phyloP scores from a whole-genome alignment of 1,140 invertebrate genomes.

The Nebria ingens region DNA sequence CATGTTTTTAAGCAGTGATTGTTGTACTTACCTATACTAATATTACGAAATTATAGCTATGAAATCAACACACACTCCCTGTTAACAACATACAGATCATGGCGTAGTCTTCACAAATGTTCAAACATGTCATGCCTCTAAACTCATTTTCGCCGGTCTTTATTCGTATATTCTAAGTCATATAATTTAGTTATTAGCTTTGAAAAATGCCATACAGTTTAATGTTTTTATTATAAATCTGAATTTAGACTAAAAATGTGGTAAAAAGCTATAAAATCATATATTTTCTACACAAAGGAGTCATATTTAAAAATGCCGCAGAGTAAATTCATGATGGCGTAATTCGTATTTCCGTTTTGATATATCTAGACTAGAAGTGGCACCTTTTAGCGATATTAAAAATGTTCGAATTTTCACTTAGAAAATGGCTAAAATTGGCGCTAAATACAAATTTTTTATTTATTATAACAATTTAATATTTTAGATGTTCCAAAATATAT shows the following conservation, averaged over 20 bases:
- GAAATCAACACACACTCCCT: constrained; percentile 31
- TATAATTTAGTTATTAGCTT: too few relatives aligned
- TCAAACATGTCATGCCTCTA: constrained; percentile 1
- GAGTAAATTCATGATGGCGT: not conserved
- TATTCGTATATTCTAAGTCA: too few relatives aligned
- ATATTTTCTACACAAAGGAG: constrained; percentile 5
- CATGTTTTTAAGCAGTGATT: too few relatives aligned
- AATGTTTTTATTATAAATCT: not conserved
- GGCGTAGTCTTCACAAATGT: constrained; percentile 20
- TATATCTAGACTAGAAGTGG: too few relatives aligned
- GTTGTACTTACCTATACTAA: constrained; percentile 2
- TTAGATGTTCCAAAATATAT: too few relatives aligned
- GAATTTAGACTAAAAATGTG: too few relatives aligned
- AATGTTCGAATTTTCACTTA: too few relatives aligned
- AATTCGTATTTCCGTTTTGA: not conserved
- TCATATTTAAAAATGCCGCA: constrained; percentile 5
- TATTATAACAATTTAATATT: too few relatives aligned
- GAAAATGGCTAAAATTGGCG: too few relatives aligned
- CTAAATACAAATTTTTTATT: too few relatives aligned
- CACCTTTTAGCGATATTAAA: too few relatives aligned
- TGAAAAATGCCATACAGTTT: not conserved
- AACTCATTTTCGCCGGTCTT: constrained; percentile 1
- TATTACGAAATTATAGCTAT: not conserved
- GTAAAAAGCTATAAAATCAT: not conserved
- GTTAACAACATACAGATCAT: constrained; percentile 28